Base-by-base conservation (phyloP, 2,113 vertebrate species). In the Hiodon tergisus region DNA sequence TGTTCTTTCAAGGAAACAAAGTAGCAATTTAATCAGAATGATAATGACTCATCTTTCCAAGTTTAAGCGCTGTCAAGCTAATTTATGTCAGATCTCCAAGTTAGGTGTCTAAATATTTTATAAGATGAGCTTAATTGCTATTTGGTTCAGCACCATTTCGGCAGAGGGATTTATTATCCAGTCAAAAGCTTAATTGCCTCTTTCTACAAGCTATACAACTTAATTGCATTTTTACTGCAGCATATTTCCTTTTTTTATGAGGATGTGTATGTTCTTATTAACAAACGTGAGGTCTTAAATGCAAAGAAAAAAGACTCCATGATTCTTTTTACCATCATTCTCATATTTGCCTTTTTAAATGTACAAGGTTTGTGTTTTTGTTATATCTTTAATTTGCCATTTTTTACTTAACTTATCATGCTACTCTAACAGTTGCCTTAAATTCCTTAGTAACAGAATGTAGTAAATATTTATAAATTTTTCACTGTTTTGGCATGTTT, bases 51-150 rank as follows among this genome's bases (percentile, higher is more conserved):
- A 46, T 55, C 54, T 58, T 67, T 13, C 72, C 46, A 47, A 50
- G 63, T 74, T 74, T 67, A 67, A 74, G 62, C 48, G 73, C 63
- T 62, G 55, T 62, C 10, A 14, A 6, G 63, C 84, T 87, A 88
- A 88, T 89, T 88, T 86, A 81, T 73, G 69, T 67, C 55, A 67
- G 80, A 82, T 76, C 80, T 81, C 78, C 1, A 80, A 71, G 71
- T 17, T 74, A 84, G 85, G 80, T 77, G 80, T 74, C 82, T 85
- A 79, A 87, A 86, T 85, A 82, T 88, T 89, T 84, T 77, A 86
- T 84, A 79, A 80, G 81, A 74, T 79, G 54, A 79, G 72, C 83
- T 84, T 81, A 73, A 65, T 76, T 7, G 58, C 74, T 76, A 57
- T 78, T 73, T 74, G 58, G 75, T 73, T 53, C 52, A 7, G 69